Evolutionary conservation across 2,888 invertebrate genomes (phyloP), one percentile per base, ranked within the genome.

Genomic region (Latheticus oryzae): DNA sequence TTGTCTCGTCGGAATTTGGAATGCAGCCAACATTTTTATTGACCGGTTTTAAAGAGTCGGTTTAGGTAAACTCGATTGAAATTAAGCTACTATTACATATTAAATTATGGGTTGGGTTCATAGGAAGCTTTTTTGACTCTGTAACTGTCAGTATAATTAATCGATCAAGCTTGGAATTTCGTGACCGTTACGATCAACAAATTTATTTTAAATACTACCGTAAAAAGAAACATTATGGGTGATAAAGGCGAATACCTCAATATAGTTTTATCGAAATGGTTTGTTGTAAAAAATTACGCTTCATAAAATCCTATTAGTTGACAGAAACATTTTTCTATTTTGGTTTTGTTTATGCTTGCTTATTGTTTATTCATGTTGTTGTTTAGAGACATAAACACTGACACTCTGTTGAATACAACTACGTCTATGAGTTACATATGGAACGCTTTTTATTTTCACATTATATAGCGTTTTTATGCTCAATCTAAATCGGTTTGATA

Each of bases 11-110:
- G 60, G 62, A 60, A 45, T 43, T 53, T 62, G 62, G 62, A 60
- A 45, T 48, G 38, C 17, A 16, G 60, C 62, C 62, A 62, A 58
- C 62, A 54, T 57, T 60, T 60, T 60, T 62, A 62, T 62, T 62
- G 62, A 58, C 62, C 62, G 58, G 55, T 55, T 62, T 55, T 52
- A 50, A 59, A 52, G 43, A 43, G 48, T 35, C 45, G 48, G 55
- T 52, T 33, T 28, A 40, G 26, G 26, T 50, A 50, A 59, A 59
- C 42, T 59, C 52, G 58, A 59, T 62, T 62, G 59, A 59, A 62
- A 62, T 62, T 62, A 59, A 35, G n/a, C 33, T 17, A 42, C 5
- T 42, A 13, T 40, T n/a, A 21, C 12, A 40, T 40, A n/a, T n/a
- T n/a, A n/a, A n/a, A n/a, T n/a, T n/a, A n/a, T n/a, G n/a, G n/a